phyloP scores from a whole-genome alignment of 2,888 invertebrate species.

The Tolmerus cingulatus region DNA sequence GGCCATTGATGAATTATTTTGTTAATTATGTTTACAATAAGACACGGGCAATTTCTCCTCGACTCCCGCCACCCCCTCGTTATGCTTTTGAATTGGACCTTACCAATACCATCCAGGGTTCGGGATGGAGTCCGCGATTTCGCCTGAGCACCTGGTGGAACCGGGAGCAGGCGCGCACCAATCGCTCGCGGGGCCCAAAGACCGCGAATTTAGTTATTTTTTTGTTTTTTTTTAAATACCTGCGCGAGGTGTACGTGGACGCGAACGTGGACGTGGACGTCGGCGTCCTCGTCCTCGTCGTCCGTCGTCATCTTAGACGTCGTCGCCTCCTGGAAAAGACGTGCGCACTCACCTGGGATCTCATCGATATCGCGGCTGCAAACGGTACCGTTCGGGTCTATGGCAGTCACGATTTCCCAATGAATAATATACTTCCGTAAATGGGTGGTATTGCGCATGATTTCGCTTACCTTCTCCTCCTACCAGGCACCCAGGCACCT shows the following conservation, averaged over 20 bases:
- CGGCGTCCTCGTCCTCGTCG: background rate
- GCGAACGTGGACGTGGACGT: background rate
- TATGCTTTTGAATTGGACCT: background rate
- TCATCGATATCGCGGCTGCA: conserved; percentile 26
- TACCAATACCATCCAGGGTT: background rate
- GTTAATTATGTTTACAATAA: conserved; percentile 41
- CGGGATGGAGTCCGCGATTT: no score
- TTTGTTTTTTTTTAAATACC: background rate
- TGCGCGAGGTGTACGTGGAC: conserved; percentile 9
- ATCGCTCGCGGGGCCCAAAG: background rate
- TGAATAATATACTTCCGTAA: conserved; percentile 51
- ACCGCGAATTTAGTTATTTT: background rate
- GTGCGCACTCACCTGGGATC: conserved; percentile 23
- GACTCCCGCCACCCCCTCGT: background rate
- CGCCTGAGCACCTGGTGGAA: background rate
- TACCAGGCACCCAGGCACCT: background rate
- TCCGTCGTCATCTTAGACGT: background rate
- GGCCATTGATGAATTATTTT: conserved; percentile 39
- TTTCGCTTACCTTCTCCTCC: conserved; percentile 36
- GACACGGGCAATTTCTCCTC: background rate
- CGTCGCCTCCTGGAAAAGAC: conserved; percentile 26
- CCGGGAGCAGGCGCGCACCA: background rate
- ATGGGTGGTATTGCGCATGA: conserved; percentile 50
- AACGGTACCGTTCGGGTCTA: conserved; percentile 43
- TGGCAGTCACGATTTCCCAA: conserved; percentile 49